Evolutionary conservation across 2,888 invertebrate species (phyloP).

Genomic region (Scaptomyza caliginosa): DNA sequence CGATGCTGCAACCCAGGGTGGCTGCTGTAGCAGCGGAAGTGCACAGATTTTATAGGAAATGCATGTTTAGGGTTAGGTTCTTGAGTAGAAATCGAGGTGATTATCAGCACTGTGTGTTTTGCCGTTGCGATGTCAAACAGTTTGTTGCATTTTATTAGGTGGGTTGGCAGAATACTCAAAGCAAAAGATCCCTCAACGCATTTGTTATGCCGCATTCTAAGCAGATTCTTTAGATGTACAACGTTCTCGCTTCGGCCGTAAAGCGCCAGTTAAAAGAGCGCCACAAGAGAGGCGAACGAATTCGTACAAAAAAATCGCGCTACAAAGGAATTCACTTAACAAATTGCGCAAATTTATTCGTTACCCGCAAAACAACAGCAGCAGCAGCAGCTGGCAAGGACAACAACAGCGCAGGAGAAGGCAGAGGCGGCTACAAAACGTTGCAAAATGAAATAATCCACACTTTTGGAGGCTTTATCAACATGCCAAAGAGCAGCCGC

Average conservation of each 20-base stretch:
- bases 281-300: constrained; percentile 49
- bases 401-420: constrained; percentile 12
- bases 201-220: constrained; percentile 54
- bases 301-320: constrained; percentile 78
- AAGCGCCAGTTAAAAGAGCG: constrained; percentile 59
- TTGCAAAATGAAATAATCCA: constrained; percentile 78
- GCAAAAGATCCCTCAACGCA: constrained; percentile 17
- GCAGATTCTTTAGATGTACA: constrained; percentile 19
- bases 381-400: constrained; percentile 31
- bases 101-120: constrained; percentile 38
- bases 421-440: constrained; percentile 70
- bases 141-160: neutral
- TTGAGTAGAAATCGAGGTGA: constrained; percentile 44
- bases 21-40: constrained; percentile 53
- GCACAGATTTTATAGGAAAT: constrained; percentile 70
- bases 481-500: constrained; percentile 55
- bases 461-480: constrained; percentile 77
- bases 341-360: constrained; percentile 82
- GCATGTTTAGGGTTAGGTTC: constrained; percentile 36
- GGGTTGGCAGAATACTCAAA: neutral
- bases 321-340: constrained; percentile 81
- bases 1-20: constrained; percentile 47
- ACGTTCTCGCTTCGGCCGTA: neutral
- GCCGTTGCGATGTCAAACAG: no score
- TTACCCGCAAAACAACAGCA: constrained; percentile 74